A percentile compares a stretch with the other conserved stretches of the same genome.
These are phyloP conservation scores for Panopea generosa DNA, from an alignment of 2,888 invertebrate genomes.

Conservation along the genomic window DNA sequence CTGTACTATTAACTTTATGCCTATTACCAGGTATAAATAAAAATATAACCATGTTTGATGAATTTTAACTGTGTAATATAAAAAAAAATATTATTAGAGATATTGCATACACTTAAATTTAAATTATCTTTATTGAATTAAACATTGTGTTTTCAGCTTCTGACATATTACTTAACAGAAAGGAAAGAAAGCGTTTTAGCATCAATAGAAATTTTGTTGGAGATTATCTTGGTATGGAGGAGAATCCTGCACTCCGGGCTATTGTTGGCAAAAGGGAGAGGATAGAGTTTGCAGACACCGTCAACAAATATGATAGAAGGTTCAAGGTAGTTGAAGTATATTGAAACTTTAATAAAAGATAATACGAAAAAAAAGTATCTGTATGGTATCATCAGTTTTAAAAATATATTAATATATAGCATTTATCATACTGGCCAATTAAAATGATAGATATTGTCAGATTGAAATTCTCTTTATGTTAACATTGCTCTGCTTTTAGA, in stretches of 20 bases:
- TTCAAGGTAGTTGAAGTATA: constrained; percentile 88
- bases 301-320: constrained; percentile 89
- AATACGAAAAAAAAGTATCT: neutral
- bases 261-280: constrained; percentile 89
- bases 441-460: too few relatives aligned
- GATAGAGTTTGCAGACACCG: constrained; percentile 89
- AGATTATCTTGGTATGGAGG: constrained; percentile 90
- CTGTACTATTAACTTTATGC: too few relatives aligned
- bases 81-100: too few relatives aligned
- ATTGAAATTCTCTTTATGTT: too few relatives aligned
- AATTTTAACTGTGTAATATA: too few relatives aligned
- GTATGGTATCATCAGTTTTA: neutral
- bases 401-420: constrained; percentile 1
- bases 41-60: too few relatives aligned
- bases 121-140: too few relatives aligned
- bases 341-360: constrained; percentile 17
- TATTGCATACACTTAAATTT: too few relatives aligned
- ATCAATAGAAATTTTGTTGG: constrained; percentile 89
- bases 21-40: too few relatives aligned
- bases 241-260: constrained; percentile 87
- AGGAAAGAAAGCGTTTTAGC: constrained; percentile 88
- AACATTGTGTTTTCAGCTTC: constrained; percentile 84
- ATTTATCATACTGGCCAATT: too few relatives aligned
- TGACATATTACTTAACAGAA: constrained; percentile 87
- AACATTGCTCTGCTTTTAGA: too few relatives aligned